Evolutionary conservation across 2,888 invertebrate species (phyloP), one percentile per base, ranked within the genome.

Genomic region (Malachius bipustulatus): DNA sequence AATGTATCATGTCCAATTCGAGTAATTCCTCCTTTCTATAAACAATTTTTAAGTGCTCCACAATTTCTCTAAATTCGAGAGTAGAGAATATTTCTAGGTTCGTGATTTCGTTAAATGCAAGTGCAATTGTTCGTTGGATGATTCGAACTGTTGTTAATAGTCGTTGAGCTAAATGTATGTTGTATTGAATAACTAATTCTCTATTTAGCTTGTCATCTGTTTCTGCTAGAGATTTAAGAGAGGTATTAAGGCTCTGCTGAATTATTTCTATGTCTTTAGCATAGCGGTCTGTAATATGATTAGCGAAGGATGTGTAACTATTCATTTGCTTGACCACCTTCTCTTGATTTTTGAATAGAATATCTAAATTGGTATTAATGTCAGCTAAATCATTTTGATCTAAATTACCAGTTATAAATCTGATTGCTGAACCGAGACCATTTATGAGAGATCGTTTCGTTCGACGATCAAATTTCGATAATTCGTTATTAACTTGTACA

Each of bases 371-470:
- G 19, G 35, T 32, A 19, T 43, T 39, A 4, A 43, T 39, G 19
- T 38, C 37, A 1, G 24, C 35, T 27, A 41, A 27, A 19, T 43
- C 40, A 16, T 40, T 35, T 13, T 41, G 34, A 11, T 43, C 40
- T 2, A 34, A 34, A 30, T 44, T 44, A 14, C 41, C 40, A 6
- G 42, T 35, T n/a, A 42, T 34, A 11, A 34, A 42, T 32, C 37
- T 39, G 10, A 40, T 36, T 4, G 32, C 35, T n/a, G 36, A 39
- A 12, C 15, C 30, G 19, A 15, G 15, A 4, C 11, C 4, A 8
- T 30, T 19, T 10, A 15, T 15, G 19, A 12, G 19, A 30, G n/a
- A n/a, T n/a, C n/a, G n/a, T n/a, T n/a, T n/a, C 30, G 15, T 15
- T 30, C 19, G 30, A 16, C 19, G 6, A 16, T 30, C 16, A 15